Conservation (phyloP, 92 coral and sea anemone genomes). For the Epizoanthus ramosus region DNA sequence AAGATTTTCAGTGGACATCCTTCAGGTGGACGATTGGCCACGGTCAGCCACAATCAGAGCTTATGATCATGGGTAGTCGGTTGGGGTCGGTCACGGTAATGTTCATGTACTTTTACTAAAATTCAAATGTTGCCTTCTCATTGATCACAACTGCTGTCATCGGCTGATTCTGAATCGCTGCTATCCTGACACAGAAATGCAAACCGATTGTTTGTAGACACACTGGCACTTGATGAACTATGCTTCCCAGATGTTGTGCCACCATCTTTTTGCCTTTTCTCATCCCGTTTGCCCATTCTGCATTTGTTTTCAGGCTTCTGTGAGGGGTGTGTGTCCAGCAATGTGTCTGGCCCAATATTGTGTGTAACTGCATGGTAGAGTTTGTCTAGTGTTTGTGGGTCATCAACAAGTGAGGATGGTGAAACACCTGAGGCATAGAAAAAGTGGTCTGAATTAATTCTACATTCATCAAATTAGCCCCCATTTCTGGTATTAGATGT, state of each 20-base stretch:
- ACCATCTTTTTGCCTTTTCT: neutral
- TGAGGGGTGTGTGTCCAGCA: neutral
- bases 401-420: neutral
- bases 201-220: slow-evolving; percentile 8
- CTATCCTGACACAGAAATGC: neutral
- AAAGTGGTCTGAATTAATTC: too few relatives aligned
- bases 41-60: too few relatives aligned
- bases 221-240: neutral
- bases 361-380: slow-evolving; percentile 10
- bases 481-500: too few relatives aligned
- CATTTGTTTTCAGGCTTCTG: neutral
- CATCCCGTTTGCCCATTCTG: neutral
- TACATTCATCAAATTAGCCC: too few relatives aligned
- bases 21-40: too few relatives aligned
- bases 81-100: too few relatives aligned
- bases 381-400: neutral
- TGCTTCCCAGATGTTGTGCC: neutral
- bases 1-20: too few relatives aligned
- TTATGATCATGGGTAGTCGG: too few relatives aligned
- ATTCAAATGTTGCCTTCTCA: too few relatives aligned
- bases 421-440: neutral
- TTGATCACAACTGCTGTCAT: too few relatives aligned
- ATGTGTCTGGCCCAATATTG: neutral
- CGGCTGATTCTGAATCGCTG: neutral
- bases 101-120: too few relatives aligned